These are phyloP conservation scores for Noctuana brunneofusca DNA, from an alignment of 2,888 invertebrate species.

Conservation along the genomic window DNA sequence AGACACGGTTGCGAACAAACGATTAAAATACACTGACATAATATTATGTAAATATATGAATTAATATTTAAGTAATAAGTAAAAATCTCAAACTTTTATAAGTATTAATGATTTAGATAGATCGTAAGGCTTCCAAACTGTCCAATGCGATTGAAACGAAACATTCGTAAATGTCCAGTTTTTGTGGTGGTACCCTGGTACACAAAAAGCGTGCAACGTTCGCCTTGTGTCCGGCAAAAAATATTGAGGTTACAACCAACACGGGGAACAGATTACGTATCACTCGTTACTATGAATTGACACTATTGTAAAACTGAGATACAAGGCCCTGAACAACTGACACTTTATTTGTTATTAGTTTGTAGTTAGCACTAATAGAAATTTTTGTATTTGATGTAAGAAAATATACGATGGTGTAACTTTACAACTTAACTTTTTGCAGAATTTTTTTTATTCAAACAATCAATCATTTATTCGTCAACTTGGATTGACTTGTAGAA, in stretches of 20 bases:
- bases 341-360: not conserved
- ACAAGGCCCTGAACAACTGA: not conserved
- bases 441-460: too few species aligned
- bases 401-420: too few species aligned
- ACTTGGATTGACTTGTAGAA: too few species aligned
- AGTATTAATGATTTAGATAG: slow-evolving; percentile 6
- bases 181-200: slow-evolving; percentile 7
- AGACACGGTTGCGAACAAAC: slow-evolving; percentile 21
- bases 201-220: slow-evolving; percentile 11
- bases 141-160: slow-evolving; percentile 1
- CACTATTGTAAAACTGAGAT: slow-evolving; percentile 2
- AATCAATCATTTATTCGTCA: too few species aligned
- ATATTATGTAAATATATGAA: too few species aligned
- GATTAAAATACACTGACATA: slow-evolving; percentile 27
- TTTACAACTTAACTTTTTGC: too few species aligned
- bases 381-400: too few species aligned
- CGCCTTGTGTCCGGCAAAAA: slow-evolving; percentile 18
- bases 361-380: too few species aligned
- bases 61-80: not conserved
- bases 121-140: not conserved
- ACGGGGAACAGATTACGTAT: slow-evolving; percentile 14
- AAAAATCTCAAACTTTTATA: slow-evolving; percentile 2
- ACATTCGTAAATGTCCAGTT: slow-evolving; percentile 12
- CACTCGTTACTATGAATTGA: not conserved
- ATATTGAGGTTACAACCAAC: slow-evolving; percentile 24